Evolutionary conservation across 2,113 vertebrate species (phyloP).

Genomic region (Cinclus cinclus): DNA sequence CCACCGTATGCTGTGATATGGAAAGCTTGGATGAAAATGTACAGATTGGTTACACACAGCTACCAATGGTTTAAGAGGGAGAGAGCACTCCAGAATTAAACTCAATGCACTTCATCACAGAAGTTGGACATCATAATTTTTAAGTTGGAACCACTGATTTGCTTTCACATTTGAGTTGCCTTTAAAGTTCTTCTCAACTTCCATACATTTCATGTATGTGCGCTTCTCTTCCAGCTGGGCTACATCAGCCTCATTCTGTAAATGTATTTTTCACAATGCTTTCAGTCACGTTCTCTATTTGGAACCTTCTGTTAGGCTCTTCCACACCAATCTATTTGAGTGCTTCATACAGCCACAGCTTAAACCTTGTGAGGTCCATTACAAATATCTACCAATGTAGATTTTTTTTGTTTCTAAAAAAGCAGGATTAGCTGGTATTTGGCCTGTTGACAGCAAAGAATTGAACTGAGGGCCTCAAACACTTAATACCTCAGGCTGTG

Average conservation of each 20-base stretch:
- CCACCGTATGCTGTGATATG: fast-evolving
- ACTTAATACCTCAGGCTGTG: neutral
- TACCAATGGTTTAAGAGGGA: neutral
- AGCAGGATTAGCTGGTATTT: neutral
- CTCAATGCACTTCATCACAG: neutral
- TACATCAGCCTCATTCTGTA: neutral
- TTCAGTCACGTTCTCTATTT: neutral
- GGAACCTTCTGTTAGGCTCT: neutral
- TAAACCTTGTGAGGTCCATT: neutral
- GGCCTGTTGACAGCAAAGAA: neutral
- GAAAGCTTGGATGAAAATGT: neutral
- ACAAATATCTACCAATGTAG: neutral
- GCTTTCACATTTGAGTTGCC: neutral
- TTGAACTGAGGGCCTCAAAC: neutral
- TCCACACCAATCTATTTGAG: neutral
- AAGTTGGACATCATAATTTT: neutral
- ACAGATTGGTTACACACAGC: neutral
- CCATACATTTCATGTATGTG: neutral
- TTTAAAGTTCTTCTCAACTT: constrained; percentile 21
- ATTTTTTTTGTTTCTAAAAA: neutral
- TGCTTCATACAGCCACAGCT: neutral
- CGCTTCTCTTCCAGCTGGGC: neutral
- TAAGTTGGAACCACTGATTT: neutral
- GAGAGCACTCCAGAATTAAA: neutral
- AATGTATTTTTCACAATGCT: neutral